phyloP scores from a whole-genome alignment of 2,888 invertebrate species.

The Mythimna lalbum region DNA sequence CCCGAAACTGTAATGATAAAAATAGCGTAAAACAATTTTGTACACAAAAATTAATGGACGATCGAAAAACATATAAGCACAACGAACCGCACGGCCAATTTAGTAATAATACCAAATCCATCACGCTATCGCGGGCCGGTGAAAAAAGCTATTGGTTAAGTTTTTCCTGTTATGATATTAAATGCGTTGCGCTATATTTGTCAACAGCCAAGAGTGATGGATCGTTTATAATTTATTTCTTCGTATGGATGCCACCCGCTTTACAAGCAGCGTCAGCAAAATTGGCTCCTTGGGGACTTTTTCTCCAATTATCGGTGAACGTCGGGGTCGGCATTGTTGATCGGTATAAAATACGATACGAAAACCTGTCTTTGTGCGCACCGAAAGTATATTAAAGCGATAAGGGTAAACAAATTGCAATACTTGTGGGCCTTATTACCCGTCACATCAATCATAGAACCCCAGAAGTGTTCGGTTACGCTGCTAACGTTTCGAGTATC shows the following conservation, averaged over 20 bases:
- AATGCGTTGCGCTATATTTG: slow-evolving; percentile 71
- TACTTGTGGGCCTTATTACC: slow-evolving; percentile 89
- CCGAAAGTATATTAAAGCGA: slow-evolving; percentile 83
- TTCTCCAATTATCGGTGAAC: slow-evolving; percentile 86
- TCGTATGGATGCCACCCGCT: slow-evolving; percentile 70
- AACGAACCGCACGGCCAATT: slow-evolving; percentile 49
- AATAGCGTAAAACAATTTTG: slow-evolving; percentile 18
- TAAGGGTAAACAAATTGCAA: slow-evolving; percentile 90
- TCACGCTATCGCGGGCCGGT: slow-evolving; percentile 50
- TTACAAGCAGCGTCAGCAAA: slow-evolving; percentile 79
- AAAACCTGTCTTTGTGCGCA: slow-evolving; percentile 79
- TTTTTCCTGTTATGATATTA: slow-evolving; percentile 69
- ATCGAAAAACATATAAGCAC: slow-evolving; percentile 22
- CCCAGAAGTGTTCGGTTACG: slow-evolving; percentile 83
- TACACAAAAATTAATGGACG: slow-evolving; percentile 28
- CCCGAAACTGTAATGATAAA: neutral
- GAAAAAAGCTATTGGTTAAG: slow-evolving; percentile 62
- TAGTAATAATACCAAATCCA: slow-evolving; percentile 61
- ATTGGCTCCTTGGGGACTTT: slow-evolving; percentile 87
- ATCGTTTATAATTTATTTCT: slow-evolving; percentile 82
- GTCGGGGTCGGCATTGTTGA: slow-evolving; percentile 83
- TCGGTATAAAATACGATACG: slow-evolving; percentile 86
- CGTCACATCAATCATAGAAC: slow-evolving; percentile 89
- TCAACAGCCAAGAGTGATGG: slow-evolving; percentile 77
- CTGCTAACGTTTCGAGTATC: slow-evolving; percentile 69